phyloP scores from a whole-genome alignment of 2,888 invertebrate species.

The Eilema griseolum region DNA sequence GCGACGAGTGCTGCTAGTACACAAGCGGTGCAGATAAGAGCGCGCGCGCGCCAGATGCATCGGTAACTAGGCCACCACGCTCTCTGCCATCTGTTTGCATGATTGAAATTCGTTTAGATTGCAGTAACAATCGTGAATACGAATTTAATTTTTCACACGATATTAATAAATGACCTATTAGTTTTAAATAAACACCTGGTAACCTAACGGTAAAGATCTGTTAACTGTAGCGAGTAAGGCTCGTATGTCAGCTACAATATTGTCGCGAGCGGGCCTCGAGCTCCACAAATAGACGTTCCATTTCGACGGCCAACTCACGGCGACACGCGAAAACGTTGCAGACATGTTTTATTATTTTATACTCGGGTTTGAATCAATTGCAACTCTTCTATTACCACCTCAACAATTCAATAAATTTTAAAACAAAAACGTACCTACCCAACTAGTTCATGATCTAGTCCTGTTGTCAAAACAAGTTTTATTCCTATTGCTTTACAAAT shows the following conservation, averaged over 20 bases:
- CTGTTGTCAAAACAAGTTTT: neutral
- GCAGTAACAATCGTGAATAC: constrained; percentile 24
- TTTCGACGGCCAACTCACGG: constrained; percentile 81
- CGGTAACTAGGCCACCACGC: constrained; percentile 77
- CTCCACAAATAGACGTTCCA: constrained; percentile 85
- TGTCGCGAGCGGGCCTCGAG: constrained; percentile 84
- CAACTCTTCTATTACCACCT: constrained; percentile 43
- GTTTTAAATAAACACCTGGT: constrained; percentile 54
- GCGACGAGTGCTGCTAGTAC: constrained; percentile 50
- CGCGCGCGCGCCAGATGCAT: constrained; percentile 73
- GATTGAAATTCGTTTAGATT: constrained; percentile 64
- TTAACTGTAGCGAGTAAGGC: constrained; percentile 70
- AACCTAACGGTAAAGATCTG: constrained; percentile 57
- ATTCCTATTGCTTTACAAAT: neutral
- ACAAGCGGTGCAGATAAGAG: constrained; percentile 65
- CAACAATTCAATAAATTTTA: constrained; percentile 15
- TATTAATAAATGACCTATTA: constrained; percentile 34
- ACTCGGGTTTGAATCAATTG: constrained; percentile 62
- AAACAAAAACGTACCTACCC: constrained; percentile 5
- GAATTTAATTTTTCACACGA: constrained; percentile 24
- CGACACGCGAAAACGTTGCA: constrained; percentile 81
- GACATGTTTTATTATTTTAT: constrained; percentile 72
- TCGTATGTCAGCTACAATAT: constrained; percentile 78
- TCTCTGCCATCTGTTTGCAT: constrained; percentile 75
- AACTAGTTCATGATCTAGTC: neutral